Evolutionary conservation across 1,140 invertebrate genomes (phyloP).

Genomic region (Drosophila pallidifrons): DNA sequence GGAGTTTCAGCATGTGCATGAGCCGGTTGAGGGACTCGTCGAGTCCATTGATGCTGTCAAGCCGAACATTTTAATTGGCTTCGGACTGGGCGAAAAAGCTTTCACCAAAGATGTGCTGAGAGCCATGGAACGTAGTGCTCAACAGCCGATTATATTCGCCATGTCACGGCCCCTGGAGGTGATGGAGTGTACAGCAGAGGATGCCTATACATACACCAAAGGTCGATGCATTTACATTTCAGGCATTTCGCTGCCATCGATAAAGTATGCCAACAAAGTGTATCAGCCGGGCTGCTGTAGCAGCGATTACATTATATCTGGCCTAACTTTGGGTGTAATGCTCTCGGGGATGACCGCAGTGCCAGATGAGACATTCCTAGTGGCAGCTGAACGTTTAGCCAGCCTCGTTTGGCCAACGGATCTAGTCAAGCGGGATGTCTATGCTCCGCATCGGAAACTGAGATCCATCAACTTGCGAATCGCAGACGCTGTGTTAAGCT

Average conservation of each 20-base stretch:
- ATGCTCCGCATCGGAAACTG: slow-evolving; percentile 95
- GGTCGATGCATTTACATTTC: slow-evolving; percentile 93
- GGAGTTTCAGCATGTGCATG: slow-evolving; percentile 90
- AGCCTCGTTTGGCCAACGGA: slow-evolving; percentile 93
- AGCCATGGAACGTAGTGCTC: slow-evolving; percentile 88
- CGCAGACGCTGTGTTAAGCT: slow-evolving; percentile 90
- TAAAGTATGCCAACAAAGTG: slow-evolving; percentile 91
- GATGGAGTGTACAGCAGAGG: slow-evolving; percentile 97
- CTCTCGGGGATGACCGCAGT: slow-evolving; percentile 93
- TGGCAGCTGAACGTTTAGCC: slow-evolving; percentile 93
- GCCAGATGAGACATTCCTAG: slow-evolving; percentile 94
- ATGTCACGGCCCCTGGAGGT: slow-evolving; percentile 97
- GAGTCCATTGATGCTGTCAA: slow-evolving; percentile 92
- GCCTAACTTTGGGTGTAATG: slow-evolving; percentile 94
- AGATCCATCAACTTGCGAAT: slow-evolving; percentile 94
- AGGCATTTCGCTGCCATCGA: slow-evolving; percentile 94
- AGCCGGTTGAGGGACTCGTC: slow-evolving; percentile 89
- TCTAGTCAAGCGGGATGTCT: slow-evolving; percentile 94
- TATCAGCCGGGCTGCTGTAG: slow-evolving; percentile 96
- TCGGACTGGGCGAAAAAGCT: slow-evolving; percentile 92
- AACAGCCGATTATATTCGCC: slow-evolving; percentile 94
- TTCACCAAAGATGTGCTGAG: slow-evolving; percentile 94
- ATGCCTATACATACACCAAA: slow-evolving; percentile 94
- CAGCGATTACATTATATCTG: slow-evolving; percentile 97
- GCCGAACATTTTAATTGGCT: slow-evolving; percentile 95